Evolutionary conservation across 2,113 vertebrate genomes (phyloP).

Genomic region (Protomyctophum bolini): DNA sequence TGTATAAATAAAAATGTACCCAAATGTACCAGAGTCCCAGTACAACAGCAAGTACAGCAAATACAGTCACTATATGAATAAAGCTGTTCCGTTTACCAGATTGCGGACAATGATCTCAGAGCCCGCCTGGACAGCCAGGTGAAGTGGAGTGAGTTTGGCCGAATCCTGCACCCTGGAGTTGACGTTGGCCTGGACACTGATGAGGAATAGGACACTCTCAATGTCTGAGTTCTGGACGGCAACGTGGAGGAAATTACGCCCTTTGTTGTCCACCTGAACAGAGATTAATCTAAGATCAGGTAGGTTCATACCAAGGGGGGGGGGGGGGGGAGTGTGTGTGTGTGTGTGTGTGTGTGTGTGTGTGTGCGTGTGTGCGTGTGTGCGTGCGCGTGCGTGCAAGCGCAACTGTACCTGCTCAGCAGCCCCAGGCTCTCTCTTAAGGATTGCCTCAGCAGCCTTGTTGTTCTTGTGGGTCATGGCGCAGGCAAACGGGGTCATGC

Average conservation of each 20-base stretch:
- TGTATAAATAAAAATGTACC: not conserved
- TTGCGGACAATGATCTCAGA: slow-evolving; percentile 98
- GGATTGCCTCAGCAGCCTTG: slow-evolving; percentile 94
- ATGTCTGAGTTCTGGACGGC: slow-evolving; percentile 97
- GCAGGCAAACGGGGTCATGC: slow-evolving; percentile 96
- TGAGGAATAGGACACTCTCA: slow-evolving; percentile 97
- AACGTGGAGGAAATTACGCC: slow-evolving; percentile 95
- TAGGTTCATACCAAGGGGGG: not conserved
- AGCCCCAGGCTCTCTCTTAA: slow-evolving; percentile 94
- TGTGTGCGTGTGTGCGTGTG: not conserved
- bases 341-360: slow-evolving; percentile 5
- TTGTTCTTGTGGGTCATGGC: slow-evolving; percentile 99
- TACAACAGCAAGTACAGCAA: not conserved
- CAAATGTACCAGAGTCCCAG: not conserved
- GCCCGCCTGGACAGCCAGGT: slow-evolving; percentile 95
- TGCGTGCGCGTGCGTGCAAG: not conserved
- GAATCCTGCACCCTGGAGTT: slow-evolving; percentile 96
- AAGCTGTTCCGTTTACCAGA: slow-evolving; percentile 79
- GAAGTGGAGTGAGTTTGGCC: slow-evolving; percentile 93
- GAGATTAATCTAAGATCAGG: not conserved
- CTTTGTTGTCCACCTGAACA: slow-evolving; percentile 94
- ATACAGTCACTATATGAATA: not conserved
- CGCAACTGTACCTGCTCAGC: slow-evolving; percentile 88
- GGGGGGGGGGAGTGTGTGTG: slow-evolving; percentile 1
- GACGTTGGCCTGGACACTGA: slow-evolving; percentile 96